Evolutionary conservation across 2,888 invertebrate genomes (phyloP).

Genomic region (Labia minor): DNA sequence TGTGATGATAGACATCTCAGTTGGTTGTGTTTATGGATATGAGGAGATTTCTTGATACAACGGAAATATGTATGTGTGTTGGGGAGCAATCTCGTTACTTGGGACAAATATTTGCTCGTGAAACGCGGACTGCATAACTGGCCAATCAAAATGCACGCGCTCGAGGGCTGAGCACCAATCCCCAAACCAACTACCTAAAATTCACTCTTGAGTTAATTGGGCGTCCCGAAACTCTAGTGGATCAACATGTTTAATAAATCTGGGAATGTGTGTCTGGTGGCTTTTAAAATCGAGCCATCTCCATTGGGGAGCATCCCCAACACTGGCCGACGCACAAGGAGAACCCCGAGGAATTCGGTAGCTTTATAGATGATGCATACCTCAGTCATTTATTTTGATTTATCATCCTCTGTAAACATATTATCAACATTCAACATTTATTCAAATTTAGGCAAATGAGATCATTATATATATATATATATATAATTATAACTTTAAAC

Average conservation of each 20-base stretch:
- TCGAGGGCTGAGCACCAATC: background rate
- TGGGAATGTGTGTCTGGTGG: constrained; percentile 1
- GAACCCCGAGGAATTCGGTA: background rate
- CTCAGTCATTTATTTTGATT: background rate
- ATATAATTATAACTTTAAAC: background rate
- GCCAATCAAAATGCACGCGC: constrained; percentile 13
- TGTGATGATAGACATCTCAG: background rate
- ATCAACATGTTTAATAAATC: constrained; percentile 13
- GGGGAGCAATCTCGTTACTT: background rate
- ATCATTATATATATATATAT: background rate
- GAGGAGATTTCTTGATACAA: background rate
- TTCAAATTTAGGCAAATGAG: background rate
- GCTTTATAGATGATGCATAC: background rate
- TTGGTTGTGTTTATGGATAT: background rate
- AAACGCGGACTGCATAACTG: constrained; percentile 1
- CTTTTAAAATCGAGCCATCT: background rate
- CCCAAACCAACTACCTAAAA: background rate
- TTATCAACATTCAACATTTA: background rate
- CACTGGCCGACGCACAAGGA: background rate
- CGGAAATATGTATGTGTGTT: background rate
- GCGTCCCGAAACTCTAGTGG: background rate
- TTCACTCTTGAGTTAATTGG: background rate
- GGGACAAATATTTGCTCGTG: constrained; percentile 1
- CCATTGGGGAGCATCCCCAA: background rate
- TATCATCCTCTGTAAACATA: background rate